These are phyloP conservation scores for Oophaga sylvatica DNA, from an alignment of 2,797 vertebrate species.

Conservation along the genomic window DNA sequence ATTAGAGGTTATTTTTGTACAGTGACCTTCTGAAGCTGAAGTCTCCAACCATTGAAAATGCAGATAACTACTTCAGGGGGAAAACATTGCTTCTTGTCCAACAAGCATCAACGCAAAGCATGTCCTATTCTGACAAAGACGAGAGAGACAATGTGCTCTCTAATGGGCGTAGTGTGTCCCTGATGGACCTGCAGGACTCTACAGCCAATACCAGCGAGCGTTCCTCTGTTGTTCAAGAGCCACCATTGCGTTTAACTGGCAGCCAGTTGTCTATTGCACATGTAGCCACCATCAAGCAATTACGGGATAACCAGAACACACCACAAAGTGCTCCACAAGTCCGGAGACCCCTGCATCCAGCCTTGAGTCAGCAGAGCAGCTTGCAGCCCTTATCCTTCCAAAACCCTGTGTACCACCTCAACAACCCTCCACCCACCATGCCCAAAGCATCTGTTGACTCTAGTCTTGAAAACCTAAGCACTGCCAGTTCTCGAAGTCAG, in stretches of 20 bases:
- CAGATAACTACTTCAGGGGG: slow-evolving; percentile 76
- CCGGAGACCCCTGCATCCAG: slow-evolving; percentile 83
- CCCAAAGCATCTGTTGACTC: slow-evolving; percentile 82
- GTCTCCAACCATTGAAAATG: slow-evolving; percentile 78
- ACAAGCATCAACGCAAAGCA: slow-evolving; percentile 83
- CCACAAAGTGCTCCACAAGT: slow-evolving; percentile 91
- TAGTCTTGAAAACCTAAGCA: slow-evolving; percentile 92
- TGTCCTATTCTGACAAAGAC: slow-evolving; percentile 83
- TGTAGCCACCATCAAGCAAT: slow-evolving; percentile 74
- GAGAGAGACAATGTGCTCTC: slow-evolving; percentile 79
- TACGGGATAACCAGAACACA: slow-evolving; percentile 79
- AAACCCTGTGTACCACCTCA: slow-evolving; percentile 94
- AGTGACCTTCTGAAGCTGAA: slow-evolving; percentile 83
- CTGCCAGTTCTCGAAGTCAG: slow-evolving; percentile 84
- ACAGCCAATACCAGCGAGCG: slow-evolving; percentile 70
- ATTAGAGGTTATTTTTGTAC: slow-evolving; percentile 52
- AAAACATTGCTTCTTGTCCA: slow-evolving; percentile 82
- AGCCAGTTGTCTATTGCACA: slow-evolving; percentile 86
- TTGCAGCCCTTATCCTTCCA: slow-evolving; percentile 92
- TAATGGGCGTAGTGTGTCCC: slow-evolving; percentile 88
- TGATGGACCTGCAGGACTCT: slow-evolving; percentile 92
- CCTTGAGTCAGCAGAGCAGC: slow-evolving; percentile 83
- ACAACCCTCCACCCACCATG: slow-evolving; percentile 75
- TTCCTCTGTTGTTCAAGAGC: slow-evolving; percentile 73
- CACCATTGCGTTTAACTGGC: slow-evolving; percentile 79